Evolutionary conservation across 2,113 vertebrate species (phyloP).

Genomic region (Phrynosoma platyrhinos): DNA sequence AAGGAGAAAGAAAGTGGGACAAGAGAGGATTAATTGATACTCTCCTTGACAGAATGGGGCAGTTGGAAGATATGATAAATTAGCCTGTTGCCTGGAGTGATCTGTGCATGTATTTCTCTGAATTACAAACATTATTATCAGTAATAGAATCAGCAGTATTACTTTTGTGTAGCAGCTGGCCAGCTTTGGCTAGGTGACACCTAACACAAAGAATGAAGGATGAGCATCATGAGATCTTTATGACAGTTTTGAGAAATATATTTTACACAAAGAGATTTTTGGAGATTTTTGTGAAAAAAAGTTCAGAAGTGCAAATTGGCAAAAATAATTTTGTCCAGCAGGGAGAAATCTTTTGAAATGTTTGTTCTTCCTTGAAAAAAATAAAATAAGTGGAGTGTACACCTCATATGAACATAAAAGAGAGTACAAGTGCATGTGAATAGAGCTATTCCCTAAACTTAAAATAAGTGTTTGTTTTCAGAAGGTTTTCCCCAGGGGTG

Average conservation of each 20-base stretch:
- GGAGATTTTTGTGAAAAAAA: too few relatives aligned
- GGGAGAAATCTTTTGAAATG: too few relatives aligned
- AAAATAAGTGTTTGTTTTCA: not conserved
- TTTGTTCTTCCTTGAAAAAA: not conserved
- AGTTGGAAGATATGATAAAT: too few relatives aligned
- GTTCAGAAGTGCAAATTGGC: too few relatives aligned
- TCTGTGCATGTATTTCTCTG: not conserved
- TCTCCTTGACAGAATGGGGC: too few relatives aligned
- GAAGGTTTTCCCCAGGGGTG: not conserved
- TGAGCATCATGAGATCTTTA: not conserved
- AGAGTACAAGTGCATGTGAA: not conserved
- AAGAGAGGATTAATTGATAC: too few relatives aligned
- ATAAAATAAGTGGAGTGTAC: not conserved
- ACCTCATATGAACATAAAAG: too few relatives aligned
- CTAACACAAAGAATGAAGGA: not conserved
- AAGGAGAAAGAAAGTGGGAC: too few relatives aligned
- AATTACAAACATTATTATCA: not conserved
- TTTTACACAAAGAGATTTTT: too few relatives aligned
- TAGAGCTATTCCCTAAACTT: not conserved
- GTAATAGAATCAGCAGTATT: not conserved
- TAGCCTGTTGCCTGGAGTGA: not conserved
- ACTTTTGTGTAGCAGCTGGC: not conserved
- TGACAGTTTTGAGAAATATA: too few relatives aligned
- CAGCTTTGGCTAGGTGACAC: not conserved
- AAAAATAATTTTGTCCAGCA: too few relatives aligned